Base-by-base conservation (phyloP, 2,113 vertebrate genomes). In the Rhadina sibilatrix region DNA sequence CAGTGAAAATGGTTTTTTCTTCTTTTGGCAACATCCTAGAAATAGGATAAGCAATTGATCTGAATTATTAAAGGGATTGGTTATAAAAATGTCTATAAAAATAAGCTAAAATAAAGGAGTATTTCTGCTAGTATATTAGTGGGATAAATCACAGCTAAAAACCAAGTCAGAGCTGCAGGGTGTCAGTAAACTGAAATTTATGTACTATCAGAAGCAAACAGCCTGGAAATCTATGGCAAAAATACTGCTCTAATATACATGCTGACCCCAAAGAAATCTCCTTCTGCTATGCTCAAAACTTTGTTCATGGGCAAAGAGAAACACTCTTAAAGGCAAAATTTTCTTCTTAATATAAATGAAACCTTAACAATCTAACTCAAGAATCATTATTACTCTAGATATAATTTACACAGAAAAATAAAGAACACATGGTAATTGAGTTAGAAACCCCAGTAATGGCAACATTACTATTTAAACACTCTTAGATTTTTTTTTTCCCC, bases 111-210 rank as follows among this genome's bases (percentile, higher is more conserved):
- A 78, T 81, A 79, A 87, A 90, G 40, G 46, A 94, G 61, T 93
- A 82, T 93, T 95, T 90, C 89, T 96, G 70, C 52, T 21, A 37
- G 25, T 84, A 47, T 83, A 89, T 89, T 72, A 95, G 66, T 46
- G 53, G 57, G 37, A 94, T 96, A 97, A 97, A 96, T 96, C 94
- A 97, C 68, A 83, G 81, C 38, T 96, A 88, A 95, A 85, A 84
- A 82, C 50, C 61, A 82, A 92, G 74, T 50, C 64, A 89, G 68
- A 95, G 72, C 70, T 96, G 57, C 91, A 86, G 83, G 63, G 65
- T 82, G 79, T 60, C 79, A 56, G 90, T 92, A 97, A 92, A 86
- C 54, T 83, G 30, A 87, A 93, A 93, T 96, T 89, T 79, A 89
- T 94, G 24, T 38, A 65, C 70, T 95, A 95, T 84, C 87, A 71